Evolutionary conservation across 2,797 vertebrate genomes (phyloP), one percentile per base, ranked within the genome.

Genomic region (Chaenodraco wilsoni): DNA sequence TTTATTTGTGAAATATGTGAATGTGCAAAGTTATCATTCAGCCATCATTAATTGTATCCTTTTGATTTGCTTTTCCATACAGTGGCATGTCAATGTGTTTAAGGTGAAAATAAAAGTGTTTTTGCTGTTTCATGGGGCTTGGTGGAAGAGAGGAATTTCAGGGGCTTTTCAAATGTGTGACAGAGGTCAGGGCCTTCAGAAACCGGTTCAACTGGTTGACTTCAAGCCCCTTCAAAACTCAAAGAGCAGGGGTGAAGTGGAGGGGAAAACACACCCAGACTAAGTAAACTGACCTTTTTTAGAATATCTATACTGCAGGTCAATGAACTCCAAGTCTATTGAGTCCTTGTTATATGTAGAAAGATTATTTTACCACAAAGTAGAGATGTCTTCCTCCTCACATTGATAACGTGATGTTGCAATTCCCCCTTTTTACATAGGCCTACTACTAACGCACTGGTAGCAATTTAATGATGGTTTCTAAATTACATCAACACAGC

Each of bases 131-230:
- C 1, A n/a, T 7, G 4, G 3, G 16, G 16, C 33, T 16, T 50
- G 12, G 31, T 15, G 11, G 48, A 55, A 56, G 9, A 40, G 45
- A 56, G 1, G 50, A 33, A 13, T 27, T 33, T 27, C 15, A 4
- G 12, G 14, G 51, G 6, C 33, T 37, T 64, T 17, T 45, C 31
- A 41, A 21, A 17, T 50, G 44, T 67, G 54, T 72, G 50, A 69
- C 16, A 41, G 56, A 64, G 41, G 37, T 69, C 59, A 64, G 15
- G n/a, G 51, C 43, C 14, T 27, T 19, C 7, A 0, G 46, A 74
- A 84, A 82, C 83, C 16, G 56, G 60, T 78, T 65, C 16, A 56
- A 72, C 76, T 49, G 66, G 81, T 65, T 79, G 9, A 49, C 19
- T 37, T 43, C 51, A 40, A 72, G 23, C 52, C 54, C 41, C 69